A percentile compares a stretch with the other conserved stretches of the same genome.
Conservation (phyloP, 2,888 invertebrate species). For the Cerastis leucographa region DNA sequence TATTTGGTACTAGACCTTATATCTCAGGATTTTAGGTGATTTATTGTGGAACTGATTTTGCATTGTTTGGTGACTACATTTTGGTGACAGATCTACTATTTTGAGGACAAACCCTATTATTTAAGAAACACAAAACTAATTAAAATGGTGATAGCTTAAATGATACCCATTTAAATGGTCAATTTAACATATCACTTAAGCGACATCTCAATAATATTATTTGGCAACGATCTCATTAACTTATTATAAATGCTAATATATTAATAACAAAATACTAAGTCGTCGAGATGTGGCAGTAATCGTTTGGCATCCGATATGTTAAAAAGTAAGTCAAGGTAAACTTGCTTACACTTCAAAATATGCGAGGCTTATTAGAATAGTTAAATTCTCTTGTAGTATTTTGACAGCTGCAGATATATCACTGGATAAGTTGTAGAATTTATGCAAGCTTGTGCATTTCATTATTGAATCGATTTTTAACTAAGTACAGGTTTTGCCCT, state of each 20-base stretch:
- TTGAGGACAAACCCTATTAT: no score
- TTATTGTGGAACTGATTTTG: no score
- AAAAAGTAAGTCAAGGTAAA: constrained; percentile 56
- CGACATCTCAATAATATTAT: constrained; percentile 16
- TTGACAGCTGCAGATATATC: constrained; percentile 47
- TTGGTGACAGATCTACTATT: no score
- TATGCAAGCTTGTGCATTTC: constrained; percentile 40
- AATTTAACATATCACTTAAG: constrained; percentile 23
- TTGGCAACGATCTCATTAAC: constrained; percentile 19
- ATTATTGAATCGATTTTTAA: constrained; percentile 1
- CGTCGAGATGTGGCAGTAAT: constrained; percentile 19
- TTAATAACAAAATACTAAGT: constrained; percentile 34
- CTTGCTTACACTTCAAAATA: constrained; percentile 35
- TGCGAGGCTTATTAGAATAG: constrained; percentile 27
- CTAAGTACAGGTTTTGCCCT: neutral
- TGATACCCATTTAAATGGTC: constrained; percentile 15
- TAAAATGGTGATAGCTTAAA: no score
- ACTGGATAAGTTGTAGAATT: constrained; percentile 5
- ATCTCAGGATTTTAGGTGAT: no score
- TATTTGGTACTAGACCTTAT: no score
- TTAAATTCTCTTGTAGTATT: constrained; percentile 38
- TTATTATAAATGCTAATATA: constrained; percentile 50
- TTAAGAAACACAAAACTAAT: no score
- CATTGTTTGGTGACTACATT: no score
- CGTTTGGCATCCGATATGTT: constrained; percentile 41